Conservation (phyloP, 2,888 invertebrate species). For the Metacarcinus magister region DNA sequence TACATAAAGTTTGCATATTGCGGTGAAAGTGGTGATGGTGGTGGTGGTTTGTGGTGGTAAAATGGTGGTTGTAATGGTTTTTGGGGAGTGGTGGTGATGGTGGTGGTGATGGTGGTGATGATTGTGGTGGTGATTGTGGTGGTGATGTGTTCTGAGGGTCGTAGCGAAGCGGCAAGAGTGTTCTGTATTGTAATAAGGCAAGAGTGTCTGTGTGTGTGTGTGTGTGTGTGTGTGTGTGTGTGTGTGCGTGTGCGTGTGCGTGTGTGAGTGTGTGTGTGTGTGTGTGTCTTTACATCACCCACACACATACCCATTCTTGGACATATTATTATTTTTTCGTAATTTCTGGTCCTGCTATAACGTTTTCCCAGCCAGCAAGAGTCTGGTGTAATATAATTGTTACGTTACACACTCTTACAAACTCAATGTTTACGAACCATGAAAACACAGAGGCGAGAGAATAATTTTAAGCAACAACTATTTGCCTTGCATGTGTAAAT, state of each 20-base stretch:
- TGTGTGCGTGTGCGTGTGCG: background rate
- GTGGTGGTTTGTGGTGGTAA: background rate
- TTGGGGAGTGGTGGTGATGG: background rate
- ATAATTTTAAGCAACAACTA: background rate
- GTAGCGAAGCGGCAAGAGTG: slow-evolving; percentile 26
- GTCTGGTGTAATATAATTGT: too few species aligned
- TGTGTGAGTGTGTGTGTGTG: background rate
- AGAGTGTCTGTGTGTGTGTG: background rate
- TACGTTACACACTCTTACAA: too few species aligned
- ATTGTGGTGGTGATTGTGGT: background rate
- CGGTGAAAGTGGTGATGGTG: background rate
- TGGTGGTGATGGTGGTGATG: background rate
- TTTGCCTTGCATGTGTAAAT: background rate
- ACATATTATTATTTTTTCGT: too few species aligned
- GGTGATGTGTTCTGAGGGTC: background rate
- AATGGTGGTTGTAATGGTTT: background rate
- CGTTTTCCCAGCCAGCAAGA: too few species aligned
- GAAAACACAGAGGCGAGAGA: background rate
- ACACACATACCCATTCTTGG: background rate
- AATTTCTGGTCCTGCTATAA: too few species aligned
- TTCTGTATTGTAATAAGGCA: background rate
- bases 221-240: background rate
- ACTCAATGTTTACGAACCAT: background rate
- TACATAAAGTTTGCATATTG: slow-evolving; percentile 26
- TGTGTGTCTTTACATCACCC: background rate